A percentile compares a stretch with the other conserved stretches of the same genome.
phyloP scores from a whole-genome alignment of 2,113 vertebrate genomes.

The Gymnobelideus leadbeateri region DNA sequence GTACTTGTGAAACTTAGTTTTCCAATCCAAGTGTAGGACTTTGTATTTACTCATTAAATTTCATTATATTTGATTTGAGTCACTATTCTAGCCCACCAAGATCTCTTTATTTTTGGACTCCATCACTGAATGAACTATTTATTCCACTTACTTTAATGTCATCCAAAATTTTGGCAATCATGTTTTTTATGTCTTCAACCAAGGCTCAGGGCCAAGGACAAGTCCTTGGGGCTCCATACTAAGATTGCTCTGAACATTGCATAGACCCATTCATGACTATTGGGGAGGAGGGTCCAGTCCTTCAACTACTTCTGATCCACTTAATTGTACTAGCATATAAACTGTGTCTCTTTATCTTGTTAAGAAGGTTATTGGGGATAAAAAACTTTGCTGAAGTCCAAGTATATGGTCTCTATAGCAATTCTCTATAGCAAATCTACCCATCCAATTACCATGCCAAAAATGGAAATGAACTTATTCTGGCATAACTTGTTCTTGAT shows the following conservation, averaged over 20 bases:
- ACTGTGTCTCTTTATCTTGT: background rate
- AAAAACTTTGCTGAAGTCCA: background rate
- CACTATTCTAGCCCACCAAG: background rate
- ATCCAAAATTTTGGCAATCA: background rate
- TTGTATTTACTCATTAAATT: background rate
- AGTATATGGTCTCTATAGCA: background rate
- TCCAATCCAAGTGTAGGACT: background rate
- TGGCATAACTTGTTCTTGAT: background rate
- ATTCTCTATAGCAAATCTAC: background rate
- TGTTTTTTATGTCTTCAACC: background rate
- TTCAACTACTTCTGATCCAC: background rate
- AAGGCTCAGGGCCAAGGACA: background rate
- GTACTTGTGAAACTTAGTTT: background rate
- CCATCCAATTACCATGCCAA: background rate
- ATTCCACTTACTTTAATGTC: background rate
- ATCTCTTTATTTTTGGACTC: background rate
- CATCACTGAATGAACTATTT: background rate
- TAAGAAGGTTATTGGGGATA: background rate
- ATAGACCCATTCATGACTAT: background rate
- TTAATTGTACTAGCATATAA: background rate
- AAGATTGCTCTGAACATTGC: background rate
- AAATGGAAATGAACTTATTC: background rate
- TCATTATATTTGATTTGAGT: background rate
- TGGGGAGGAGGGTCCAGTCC: background rate
- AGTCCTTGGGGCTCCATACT: background rate